Evolutionary conservation across 2,113 vertebrate species (phyloP).

Genomic region (Paedocypris sp.): DNA sequence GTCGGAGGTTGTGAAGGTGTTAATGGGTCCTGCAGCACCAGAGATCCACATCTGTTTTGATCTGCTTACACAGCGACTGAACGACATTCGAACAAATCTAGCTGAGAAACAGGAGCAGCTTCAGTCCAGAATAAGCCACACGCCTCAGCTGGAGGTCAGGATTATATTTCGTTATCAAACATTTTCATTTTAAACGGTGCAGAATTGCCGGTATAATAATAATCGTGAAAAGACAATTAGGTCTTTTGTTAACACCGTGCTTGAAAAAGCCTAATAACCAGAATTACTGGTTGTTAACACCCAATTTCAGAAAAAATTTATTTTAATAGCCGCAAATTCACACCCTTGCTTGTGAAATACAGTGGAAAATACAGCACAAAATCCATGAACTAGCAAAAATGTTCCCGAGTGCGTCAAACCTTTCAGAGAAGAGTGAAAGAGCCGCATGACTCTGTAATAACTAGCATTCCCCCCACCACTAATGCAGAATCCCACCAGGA

Average conservation of each 20-base stretch:
- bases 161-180: too few species aligned
- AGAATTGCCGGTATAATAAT: too few species aligned
- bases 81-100: conserved; percentile 48
- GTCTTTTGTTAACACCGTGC: too few species aligned
- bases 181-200: too few species aligned
- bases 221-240: too few species aligned
- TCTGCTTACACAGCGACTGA: conserved; percentile 51
- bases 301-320: background rate
- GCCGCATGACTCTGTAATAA: conserved; percentile 67
- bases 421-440: conserved; percentile 65
- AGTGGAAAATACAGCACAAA: background rate
- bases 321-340: background rate
- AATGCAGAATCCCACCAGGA: conserved; percentile 41
- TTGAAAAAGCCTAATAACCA: too few species aligned
- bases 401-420: conserved; percentile 30
- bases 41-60: conserved; percentile 60
- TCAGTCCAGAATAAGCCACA: conserved; percentile 57
- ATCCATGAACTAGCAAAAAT: background rate
- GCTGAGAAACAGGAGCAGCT: conserved; percentile 59
- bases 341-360: background rate
- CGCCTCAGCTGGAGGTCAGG: conserved; percentile 58
- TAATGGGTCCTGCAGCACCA: conserved; percentile 34
- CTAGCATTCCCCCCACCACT: conserved; percentile 61
- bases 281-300: background rate
- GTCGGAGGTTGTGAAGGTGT: conserved; percentile 52